These are phyloP conservation scores for Macheiramphus alcinus DNA, from an alignment of 2,113 vertebrate species.

Conservation along the genomic window DNA sequence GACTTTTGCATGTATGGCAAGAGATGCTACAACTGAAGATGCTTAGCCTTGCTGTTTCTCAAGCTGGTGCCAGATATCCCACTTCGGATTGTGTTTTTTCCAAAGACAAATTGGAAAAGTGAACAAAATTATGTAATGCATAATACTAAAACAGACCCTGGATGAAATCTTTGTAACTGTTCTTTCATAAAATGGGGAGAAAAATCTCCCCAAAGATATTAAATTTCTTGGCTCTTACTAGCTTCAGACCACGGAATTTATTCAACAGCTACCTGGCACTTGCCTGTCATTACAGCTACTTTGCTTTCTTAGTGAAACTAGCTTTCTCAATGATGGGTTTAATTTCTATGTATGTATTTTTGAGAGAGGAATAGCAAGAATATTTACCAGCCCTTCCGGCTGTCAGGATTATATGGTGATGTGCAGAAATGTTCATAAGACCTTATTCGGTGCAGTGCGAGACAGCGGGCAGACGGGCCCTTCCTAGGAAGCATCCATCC, in stretches of 20 bases:
- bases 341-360: not conserved
- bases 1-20: not conserved
- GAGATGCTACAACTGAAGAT: not conserved
- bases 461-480: rapidly evolving
- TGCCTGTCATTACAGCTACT: not conserved
- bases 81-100: not conserved
- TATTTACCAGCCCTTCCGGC: not conserved
- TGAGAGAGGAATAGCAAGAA: not conserved
- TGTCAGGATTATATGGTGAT: not conserved
- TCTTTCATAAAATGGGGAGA: not conserved
- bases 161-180: not conserved
- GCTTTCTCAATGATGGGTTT: not conserved
- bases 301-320: not conserved
- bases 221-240: not conserved
- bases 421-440: not conserved
- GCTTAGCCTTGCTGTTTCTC: not conserved
- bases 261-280: not conserved
- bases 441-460: rapidly evolving
- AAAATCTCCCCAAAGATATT: not conserved
- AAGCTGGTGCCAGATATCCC: not conserved
- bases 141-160: not conserved
- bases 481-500: not conserved
- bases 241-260: not conserved
- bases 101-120: not conserved
- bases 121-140: not conserved